phyloP scores from a whole-genome alignment of 2,888 invertebrate species.

The Acholoe squamosa region DNA sequence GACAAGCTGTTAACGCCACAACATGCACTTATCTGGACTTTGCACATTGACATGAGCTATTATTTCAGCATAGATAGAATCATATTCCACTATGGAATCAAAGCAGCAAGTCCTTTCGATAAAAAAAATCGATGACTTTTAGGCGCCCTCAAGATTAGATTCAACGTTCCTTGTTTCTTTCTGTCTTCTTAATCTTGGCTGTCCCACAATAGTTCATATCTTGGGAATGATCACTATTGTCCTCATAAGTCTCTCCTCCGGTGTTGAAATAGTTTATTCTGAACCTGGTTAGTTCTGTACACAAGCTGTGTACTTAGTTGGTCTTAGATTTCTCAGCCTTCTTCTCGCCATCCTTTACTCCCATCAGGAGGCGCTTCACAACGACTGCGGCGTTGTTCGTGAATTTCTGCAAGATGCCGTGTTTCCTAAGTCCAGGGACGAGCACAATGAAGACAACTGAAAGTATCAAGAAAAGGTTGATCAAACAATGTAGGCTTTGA shows the following conservation, averaged over 20 bases:
- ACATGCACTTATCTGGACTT: neutral
- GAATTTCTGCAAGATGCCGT: slow-evolving; percentile 78
- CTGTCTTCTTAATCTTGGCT: neutral
- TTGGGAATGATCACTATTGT: neutral
- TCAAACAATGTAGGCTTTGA: neutral
- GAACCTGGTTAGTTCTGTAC: too few relatives aligned
- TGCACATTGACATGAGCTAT: neutral
- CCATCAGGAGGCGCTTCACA: slow-evolving; percentile 58
- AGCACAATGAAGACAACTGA: slow-evolving; percentile 79
- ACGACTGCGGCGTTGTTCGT: slow-evolving; percentile 17
- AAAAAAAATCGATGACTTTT: neutral
- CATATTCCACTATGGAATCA: neutral
- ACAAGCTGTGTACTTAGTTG: slow-evolving; percentile 46
- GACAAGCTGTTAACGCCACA: neutral
- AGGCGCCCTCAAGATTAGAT: neutral
- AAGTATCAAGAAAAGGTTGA: slow-evolving; percentile 63
- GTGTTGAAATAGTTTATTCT: neutral
- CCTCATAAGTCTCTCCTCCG: neutral
- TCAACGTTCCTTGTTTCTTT: neutral
- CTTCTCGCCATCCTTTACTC: slow-evolving; percentile 47
- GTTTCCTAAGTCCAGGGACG: slow-evolving; percentile 81
- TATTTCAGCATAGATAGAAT: neutral
- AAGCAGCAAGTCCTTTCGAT: neutral
- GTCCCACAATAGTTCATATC: neutral
- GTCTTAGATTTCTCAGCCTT: slow-evolving; percentile 52